phyloP scores from a whole-genome alignment of 2,113 vertebrate genomes.

The Panurus biarmicus region DNA sequence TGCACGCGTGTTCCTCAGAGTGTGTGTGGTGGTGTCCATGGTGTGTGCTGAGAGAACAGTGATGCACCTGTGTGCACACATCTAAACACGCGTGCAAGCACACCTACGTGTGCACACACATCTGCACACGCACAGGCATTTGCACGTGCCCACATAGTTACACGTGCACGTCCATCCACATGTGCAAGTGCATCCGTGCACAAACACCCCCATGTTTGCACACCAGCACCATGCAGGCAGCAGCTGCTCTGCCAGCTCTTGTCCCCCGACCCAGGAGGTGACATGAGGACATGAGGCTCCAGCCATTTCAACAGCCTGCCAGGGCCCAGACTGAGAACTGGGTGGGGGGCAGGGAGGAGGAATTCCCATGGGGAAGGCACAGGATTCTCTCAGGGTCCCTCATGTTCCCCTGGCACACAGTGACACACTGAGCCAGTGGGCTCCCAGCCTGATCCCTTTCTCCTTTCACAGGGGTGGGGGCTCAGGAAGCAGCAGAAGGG shows the following conservation, averaged over 20 bases:
- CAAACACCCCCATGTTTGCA: background rate
- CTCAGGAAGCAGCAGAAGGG: background rate
- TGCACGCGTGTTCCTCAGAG: rapidly evolving
- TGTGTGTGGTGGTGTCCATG: rapidly evolving
- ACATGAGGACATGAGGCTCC: background rate
- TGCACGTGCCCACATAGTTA: background rate
- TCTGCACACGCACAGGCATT: rapidly evolving
- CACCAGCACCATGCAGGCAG: rapidly evolving
- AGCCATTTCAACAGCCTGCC: background rate
- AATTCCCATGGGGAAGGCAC: background rate
- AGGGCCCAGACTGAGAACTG: background rate
- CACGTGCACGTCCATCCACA: background rate
- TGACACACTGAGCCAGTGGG: rapidly evolving
- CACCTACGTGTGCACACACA: rapidly evolving
- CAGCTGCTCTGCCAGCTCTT: background rate
- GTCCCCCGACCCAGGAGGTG: background rate
- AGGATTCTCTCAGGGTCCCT: rapidly evolving
- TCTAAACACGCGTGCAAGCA: rapidly evolving
- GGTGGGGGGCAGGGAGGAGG: background rate
- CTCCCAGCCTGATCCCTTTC: background rate
- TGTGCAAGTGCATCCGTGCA: background rate
- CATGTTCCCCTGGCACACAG: rapidly evolving
- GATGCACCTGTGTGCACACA: rapidly evolving
- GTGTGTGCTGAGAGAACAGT: background rate
- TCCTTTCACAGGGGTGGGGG: rapidly evolving